A percentile compares a stretch with the other conserved stretches of the same genome.
Conservation (phyloP, 2,888 invertebrate genomes). For the Venustoraphidia nigricollis region DNA sequence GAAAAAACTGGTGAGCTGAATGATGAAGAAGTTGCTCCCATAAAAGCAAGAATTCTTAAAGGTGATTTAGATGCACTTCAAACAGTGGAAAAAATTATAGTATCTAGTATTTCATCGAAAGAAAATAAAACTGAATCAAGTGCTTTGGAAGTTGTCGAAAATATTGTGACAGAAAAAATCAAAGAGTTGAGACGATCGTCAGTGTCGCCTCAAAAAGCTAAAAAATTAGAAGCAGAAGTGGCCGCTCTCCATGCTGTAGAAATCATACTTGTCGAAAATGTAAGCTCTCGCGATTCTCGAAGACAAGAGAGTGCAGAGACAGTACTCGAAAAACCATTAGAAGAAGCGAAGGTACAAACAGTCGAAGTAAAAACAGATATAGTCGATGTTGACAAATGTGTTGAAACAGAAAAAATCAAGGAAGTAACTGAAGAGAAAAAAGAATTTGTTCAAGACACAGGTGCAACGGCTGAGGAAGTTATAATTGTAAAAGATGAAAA, state of each 20-base stretch:
- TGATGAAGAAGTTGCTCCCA: no score
- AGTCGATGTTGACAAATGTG: background rate
- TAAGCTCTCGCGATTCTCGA: background rate
- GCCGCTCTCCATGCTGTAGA: no score
- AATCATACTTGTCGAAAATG: background rate
- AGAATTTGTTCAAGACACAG: slow-evolving; percentile 3
- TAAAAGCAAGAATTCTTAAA: no score
- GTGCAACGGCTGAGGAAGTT: slow-evolving; percentile 5
- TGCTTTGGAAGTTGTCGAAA: background rate
- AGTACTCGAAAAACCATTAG: slow-evolving; percentile 5
- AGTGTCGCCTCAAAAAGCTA: slow-evolving; percentile 6
- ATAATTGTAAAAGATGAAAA: slow-evolving; percentile 6
- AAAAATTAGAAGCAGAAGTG: slow-evolving; percentile 4
- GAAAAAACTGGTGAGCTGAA: no score
- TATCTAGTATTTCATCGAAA: background rate
- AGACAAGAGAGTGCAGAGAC: slow-evolving; percentile 7
- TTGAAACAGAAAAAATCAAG: slow-evolving; percentile 6
- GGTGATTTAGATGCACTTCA: no score
- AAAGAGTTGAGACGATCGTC: slow-evolving; percentile 6
- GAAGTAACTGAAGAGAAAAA: slow-evolving; percentile 8
- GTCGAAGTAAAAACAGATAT: slow-evolving; percentile 3
- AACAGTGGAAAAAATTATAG: no score
- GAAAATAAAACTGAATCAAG: background rate
- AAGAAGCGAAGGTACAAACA: background rate
- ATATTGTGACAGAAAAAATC: slow-evolving; percentile 6